Percentiles rank a stretch among this genome's conserved stretches.
Evolutionary conservation across 2,888 invertebrate genomes (phyloP).

Genomic region (Drosophila mimetica): DNA sequence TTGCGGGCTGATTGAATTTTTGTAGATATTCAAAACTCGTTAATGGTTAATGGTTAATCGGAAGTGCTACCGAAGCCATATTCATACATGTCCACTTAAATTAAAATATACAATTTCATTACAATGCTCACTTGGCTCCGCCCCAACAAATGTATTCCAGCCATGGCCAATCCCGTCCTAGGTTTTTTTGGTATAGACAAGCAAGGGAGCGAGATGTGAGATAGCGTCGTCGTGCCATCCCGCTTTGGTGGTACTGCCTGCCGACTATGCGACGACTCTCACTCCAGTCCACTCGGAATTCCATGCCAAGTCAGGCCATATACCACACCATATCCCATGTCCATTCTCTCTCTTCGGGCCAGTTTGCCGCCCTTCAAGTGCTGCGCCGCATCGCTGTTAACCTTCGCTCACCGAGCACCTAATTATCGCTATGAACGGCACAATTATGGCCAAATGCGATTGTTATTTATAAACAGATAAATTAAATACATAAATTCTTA

Average conservation of each 20-base stretch:
- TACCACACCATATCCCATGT: constrained; percentile 3
- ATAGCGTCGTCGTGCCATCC: constrained; percentile 35
- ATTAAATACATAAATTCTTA: constrained; percentile 36
- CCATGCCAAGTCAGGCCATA: not conserved
- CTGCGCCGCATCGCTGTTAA: constrained; percentile 49
- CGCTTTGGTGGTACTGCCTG: constrained; percentile 10
- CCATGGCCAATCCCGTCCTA: constrained; percentile 40
- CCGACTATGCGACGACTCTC: constrained; percentile 10
- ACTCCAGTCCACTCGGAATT: not conserved
- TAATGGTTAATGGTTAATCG: constrained; percentile 39
- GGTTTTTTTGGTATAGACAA: constrained; percentile 27
- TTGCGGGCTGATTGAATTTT: constrained; percentile 37
- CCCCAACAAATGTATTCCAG: constrained; percentile 31
- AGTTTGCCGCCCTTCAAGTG: constrained; percentile 28
- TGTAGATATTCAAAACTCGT: constrained; percentile 40
- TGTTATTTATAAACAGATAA: constrained; percentile 39
- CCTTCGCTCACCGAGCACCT: constrained; percentile 63
- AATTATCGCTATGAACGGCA: constrained; percentile 73
- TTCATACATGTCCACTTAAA: constrained; percentile 27
- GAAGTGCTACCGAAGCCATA: constrained; percentile 34
- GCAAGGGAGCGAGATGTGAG: constrained; percentile 30
- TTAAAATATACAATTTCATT: constrained; percentile 22
- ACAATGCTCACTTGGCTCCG: constrained; percentile 33
- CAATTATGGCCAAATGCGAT: constrained; percentile 67
- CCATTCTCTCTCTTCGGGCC: constrained; percentile 17